These are phyloP conservation scores for Podilymbus podiceps DNA, from an alignment of 2,113 vertebrate species.

Conservation along the genomic window DNA sequence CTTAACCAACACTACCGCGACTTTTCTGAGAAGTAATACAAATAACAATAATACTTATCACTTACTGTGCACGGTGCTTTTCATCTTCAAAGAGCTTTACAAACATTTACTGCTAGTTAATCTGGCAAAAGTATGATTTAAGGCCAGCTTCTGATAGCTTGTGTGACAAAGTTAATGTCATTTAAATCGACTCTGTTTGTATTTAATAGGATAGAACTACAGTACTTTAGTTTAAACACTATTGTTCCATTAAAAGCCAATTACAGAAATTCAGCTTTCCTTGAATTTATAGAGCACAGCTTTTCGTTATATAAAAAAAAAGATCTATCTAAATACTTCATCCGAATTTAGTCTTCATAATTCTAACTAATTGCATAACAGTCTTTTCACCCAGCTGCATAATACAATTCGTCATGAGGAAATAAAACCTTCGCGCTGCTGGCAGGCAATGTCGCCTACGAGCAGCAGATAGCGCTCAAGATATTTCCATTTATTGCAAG, in stretches of 20 bases:
- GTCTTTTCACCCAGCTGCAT: neutral
- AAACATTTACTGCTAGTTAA: constrained; percentile 23
- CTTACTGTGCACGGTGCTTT: neutral
- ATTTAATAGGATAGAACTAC: constrained; percentile 42
- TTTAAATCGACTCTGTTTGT: constrained; percentile 15
- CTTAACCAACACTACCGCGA: neutral
- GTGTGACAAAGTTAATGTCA: constrained; percentile 37
- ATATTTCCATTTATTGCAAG: neutral
- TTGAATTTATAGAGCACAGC: neutral
- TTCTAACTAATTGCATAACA: neutral
- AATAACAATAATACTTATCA: neutral
- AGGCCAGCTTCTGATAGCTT: neutral
- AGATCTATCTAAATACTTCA: neutral
- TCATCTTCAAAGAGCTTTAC: constrained; percentile 12
- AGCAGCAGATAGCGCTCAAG: constrained; percentile 74
- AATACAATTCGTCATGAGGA: neutral
- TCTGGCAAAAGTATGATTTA: constrained; percentile 40
- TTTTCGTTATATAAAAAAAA: neutral
- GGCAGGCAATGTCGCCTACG: constrained; percentile 7
- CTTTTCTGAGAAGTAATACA: neutral
- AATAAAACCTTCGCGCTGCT: neutral
- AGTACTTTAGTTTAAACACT: neutral
- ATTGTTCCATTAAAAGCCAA: constrained; percentile 44
- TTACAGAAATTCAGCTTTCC: constrained; percentile 32
- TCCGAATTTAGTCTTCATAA: neutral